Conservation (phyloP, 1,140 invertebrate genomes). For the Zaprionus inermis region DNA sequence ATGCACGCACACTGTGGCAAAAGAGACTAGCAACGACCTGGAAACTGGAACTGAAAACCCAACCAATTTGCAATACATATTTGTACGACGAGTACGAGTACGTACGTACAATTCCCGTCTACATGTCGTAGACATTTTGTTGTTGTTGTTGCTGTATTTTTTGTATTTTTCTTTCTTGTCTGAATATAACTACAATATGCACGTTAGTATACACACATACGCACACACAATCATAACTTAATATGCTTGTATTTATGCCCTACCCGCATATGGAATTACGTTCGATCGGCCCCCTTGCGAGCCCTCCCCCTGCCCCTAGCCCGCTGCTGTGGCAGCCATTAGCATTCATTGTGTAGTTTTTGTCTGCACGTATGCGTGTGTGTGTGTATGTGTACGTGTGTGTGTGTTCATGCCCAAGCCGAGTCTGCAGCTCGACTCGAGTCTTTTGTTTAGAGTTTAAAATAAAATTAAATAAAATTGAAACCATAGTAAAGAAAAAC, state of each 20-base stretch:
- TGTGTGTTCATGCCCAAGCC: slow-evolving; percentile 60
- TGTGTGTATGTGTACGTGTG: slow-evolving; percentile 13
- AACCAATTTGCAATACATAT: slow-evolving; percentile 79
- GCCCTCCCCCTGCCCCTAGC: background rate
- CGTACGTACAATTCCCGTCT: slow-evolving; percentile 35
- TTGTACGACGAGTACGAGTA: slow-evolving; percentile 62
- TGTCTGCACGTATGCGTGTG: slow-evolving; percentile 17
- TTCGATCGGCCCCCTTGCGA: slow-evolving; percentile 22
- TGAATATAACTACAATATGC: slow-evolving; percentile 40
- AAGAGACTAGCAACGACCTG: slow-evolving; percentile 54
- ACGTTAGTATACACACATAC: slow-evolving; percentile 34
- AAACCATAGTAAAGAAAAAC: slow-evolving; percentile 72
- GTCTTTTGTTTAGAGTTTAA: slow-evolving; percentile 76
- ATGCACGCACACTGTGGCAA: slow-evolving; percentile 21
- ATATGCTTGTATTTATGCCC: slow-evolving; percentile 38
- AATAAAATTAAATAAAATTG: slow-evolving; percentile 80
- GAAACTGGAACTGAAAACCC: slow-evolving; percentile 77
- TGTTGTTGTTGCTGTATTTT: no score
- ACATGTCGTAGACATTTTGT: slow-evolving; percentile 25
- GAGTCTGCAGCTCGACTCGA: slow-evolving; percentile 44
- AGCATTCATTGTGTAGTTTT: slow-evolving; percentile 29
- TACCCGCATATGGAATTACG: slow-evolving; percentile 67
- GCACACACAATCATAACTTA: slow-evolving; percentile 29
- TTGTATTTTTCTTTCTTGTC: slow-evolving; percentile 27
- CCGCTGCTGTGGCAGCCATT: slow-evolving; percentile 15